These are phyloP conservation scores for Euphonia xanthogaster DNA, from an alignment of 2,797 vertebrate species.

Conservation along the genomic window DNA sequence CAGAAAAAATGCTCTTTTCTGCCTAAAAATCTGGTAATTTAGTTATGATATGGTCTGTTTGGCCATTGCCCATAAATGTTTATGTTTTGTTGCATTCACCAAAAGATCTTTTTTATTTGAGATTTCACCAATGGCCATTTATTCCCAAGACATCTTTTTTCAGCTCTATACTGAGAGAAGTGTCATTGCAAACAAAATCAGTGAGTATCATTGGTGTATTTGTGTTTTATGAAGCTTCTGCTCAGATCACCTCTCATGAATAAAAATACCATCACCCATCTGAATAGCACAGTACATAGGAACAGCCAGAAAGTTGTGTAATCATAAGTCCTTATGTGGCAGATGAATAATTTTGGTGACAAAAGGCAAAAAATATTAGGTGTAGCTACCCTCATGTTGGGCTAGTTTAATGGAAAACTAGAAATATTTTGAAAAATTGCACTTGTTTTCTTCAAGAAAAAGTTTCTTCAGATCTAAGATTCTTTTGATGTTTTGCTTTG, in stretches of 20 bases:
- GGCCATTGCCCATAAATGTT: background rate
- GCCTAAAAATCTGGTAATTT: constrained; percentile 57
- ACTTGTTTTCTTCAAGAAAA: background rate
- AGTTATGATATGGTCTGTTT: background rate
- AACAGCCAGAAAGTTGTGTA: background rate
- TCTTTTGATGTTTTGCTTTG: background rate
- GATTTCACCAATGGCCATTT: background rate
- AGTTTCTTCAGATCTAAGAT: background rate
- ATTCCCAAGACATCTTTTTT: background rate
- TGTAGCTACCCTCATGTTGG: background rate
- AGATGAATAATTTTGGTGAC: background rate
- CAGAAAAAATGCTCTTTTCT: constrained; percentile 19
- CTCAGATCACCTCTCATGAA: background rate
- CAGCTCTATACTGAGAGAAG: background rate
- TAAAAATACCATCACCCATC: background rate
- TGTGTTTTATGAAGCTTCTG: background rate
- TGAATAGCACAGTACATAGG: background rate
- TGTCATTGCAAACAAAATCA: background rate
- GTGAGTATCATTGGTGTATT: background rate
- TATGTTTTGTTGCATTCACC: background rate
- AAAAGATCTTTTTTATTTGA: background rate
- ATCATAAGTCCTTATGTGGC: background rate
- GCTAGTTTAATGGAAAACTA: background rate
- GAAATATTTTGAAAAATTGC: background rate
- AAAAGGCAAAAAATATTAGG: background rate